Evolutionary conservation across 2,113 vertebrate genomes (phyloP), one percentile per base, ranked within the genome.

Genomic region (Deroptyus accipitrinus): DNA sequence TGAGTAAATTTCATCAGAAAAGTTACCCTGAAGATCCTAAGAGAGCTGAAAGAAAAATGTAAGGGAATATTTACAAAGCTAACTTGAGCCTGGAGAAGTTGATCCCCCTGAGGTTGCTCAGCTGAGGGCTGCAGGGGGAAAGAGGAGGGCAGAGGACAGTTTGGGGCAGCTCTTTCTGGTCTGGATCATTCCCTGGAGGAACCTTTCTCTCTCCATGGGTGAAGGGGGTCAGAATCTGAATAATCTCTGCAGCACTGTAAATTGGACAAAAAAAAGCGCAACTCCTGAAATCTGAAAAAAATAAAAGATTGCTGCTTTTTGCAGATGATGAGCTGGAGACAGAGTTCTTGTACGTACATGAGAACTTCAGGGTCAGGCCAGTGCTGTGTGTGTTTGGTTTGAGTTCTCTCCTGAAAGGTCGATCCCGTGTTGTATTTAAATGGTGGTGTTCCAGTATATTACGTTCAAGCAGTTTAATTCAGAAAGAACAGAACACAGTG

Each of bases 371-470:
- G 90, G 69, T 78, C 66, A 76, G 90, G 83, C 86, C 85, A 57
- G 31, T 62, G 27, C 69, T 44, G 0, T 3, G 17, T 79, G 57
- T 35, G 24, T 88, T 90, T 83, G 78, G 85, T 84, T 94, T 88
- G 76, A 66, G 64, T 57, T 77, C 69, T 91, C 64, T 92, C 67
- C 70, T 42, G 22, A 83, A 73, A 86, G 59, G 80, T 66, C 33
- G 46, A 73, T 86, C 67, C 75, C 86, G 76, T 82, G 68, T 76
- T 92, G 92, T 94, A 37, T 88, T 59, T 85, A 48, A 81, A 27
- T n/a, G 51, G 12, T 88, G 93, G 96, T 97, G 95, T 97, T 97
- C 96, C 93, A 90, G 80, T 97, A 96, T 97, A 95, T 96, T 92
- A 52, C 1, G 94, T 97, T 97, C 96, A 96, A 96, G 91, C 97